These are phyloP conservation scores for Xestia sexstrigata DNA, from an alignment of 2,888 invertebrate genomes.

Conservation along the genomic window DNA sequence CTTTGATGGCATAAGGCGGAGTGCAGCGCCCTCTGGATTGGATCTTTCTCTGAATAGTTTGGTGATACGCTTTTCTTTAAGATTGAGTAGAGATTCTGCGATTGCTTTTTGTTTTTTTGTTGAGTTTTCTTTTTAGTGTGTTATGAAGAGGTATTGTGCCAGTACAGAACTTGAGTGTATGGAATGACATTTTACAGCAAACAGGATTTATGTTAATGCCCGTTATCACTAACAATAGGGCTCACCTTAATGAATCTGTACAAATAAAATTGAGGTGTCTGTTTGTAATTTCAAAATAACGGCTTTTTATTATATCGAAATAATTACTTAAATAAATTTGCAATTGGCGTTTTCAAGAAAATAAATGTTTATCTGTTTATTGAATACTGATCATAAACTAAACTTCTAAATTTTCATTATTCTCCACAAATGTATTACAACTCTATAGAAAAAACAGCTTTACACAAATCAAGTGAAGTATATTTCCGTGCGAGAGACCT, in stretches of 20 bases:
- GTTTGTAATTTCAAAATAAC: no score
- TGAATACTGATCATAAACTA: neutral
- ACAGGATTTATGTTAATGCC: no score
- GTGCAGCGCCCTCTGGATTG: conserved; percentile 27
- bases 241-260: no score
- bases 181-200: neutral
- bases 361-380: no score
- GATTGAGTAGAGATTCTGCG: neutral
- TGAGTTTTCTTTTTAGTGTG: neutral
- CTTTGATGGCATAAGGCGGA: conserved; percentile 24
- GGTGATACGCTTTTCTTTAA: conserved; percentile 23
- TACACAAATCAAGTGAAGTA: neutral
- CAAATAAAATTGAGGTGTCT: no score
- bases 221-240: no score
- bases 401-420: neutral
- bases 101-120: neutral
- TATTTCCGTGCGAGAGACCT: neutral
- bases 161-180: neutral
- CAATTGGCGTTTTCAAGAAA: neutral
- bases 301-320: neutral
- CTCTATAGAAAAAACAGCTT: neutral
- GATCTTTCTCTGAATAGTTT: conserved; percentile 14
- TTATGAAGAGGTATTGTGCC: neutral
- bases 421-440: no score
- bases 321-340: neutral